Percentiles rank a stretch among this genome's conserved stretches.
Evolutionary conservation across 2,888 invertebrate genomes (phyloP).

Genomic region (Willowsia nigromaculata): DNA sequence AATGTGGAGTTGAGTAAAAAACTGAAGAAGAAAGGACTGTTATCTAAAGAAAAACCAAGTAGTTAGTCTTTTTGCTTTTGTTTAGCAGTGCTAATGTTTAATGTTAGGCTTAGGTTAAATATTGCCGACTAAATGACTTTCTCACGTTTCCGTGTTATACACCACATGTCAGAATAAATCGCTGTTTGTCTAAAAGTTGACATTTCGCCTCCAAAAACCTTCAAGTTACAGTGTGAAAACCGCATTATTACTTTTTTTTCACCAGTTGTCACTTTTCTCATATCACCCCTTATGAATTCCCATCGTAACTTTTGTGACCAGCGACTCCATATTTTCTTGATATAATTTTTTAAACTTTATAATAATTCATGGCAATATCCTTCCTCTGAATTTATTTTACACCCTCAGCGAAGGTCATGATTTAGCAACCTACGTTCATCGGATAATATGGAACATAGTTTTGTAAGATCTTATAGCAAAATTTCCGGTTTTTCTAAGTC

Average conservation of each 20-base stretch:
- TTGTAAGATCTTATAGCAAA: slow-evolving; percentile 31
- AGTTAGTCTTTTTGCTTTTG: neutral
- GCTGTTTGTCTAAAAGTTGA: no score
- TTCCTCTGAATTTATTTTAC: neutral
- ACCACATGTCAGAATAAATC: no score
- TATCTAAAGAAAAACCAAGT: slow-evolving; percentile 26
- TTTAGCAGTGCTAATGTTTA: no score
- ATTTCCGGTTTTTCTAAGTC: slow-evolving; percentile 24
- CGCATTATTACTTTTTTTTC: neutral
- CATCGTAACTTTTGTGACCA: slow-evolving; percentile 27
- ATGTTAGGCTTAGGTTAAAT: no score
- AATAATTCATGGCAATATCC: neutral
- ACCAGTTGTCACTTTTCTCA: no score
- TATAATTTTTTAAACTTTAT: neutral
- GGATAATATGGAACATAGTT: neutral
- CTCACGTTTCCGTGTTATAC: no score
- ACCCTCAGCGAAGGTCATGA: neutral
- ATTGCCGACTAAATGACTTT: no score
- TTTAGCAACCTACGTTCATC: neutral
- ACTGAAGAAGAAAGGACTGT: slow-evolving; percentile 82
- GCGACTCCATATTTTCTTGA: neutral
- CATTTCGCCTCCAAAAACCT: neutral
- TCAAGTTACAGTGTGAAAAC: no score
- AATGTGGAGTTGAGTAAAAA: slow-evolving; percentile 90
- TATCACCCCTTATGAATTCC: neutral